Evolutionary conservation across 2,113 vertebrate genomes (phyloP).

Genomic region (Burhinus oedicnemus): DNA sequence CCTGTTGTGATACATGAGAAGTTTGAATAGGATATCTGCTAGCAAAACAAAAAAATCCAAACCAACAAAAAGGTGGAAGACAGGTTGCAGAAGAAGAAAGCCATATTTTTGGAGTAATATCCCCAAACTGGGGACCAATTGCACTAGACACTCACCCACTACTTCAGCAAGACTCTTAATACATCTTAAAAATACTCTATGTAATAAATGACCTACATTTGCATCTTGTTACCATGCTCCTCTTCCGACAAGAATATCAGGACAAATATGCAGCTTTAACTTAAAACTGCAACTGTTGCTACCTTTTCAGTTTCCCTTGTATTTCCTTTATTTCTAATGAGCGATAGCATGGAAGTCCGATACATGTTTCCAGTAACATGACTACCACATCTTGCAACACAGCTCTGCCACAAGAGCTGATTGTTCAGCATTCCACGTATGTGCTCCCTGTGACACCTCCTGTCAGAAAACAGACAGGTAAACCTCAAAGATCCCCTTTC

Average conservation of each 20-base stretch:
- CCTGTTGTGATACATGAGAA: not conserved
- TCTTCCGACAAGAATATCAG: not conserved
- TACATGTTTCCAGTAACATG: not conserved
- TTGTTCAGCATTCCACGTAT: not conserved
- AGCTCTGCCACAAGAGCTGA: not conserved
- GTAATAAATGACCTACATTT: not conserved
- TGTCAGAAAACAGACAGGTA: not conserved
- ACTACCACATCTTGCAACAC: not conserved
- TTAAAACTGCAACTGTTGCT: not conserved
- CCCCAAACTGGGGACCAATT: not conserved
- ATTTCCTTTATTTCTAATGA: not conserved
- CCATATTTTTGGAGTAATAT: not conserved
- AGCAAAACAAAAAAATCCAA: not conserved
- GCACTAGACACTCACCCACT: not conserved
- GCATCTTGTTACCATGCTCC: not conserved
- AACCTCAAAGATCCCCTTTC: not conserved
- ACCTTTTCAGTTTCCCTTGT: not conserved
- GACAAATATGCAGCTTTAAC: not conserved
- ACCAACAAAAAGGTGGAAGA: not conserved
- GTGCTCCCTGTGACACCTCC: not conserved
- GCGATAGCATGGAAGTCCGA: not conserved
- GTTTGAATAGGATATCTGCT: not conserved
- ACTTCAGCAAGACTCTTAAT: not conserved
- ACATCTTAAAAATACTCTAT: not conserved
- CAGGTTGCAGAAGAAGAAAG: not conserved